phyloP scores from a whole-genome alignment of 2,888 invertebrate genomes.

The Habroteleia sp. region DNA sequence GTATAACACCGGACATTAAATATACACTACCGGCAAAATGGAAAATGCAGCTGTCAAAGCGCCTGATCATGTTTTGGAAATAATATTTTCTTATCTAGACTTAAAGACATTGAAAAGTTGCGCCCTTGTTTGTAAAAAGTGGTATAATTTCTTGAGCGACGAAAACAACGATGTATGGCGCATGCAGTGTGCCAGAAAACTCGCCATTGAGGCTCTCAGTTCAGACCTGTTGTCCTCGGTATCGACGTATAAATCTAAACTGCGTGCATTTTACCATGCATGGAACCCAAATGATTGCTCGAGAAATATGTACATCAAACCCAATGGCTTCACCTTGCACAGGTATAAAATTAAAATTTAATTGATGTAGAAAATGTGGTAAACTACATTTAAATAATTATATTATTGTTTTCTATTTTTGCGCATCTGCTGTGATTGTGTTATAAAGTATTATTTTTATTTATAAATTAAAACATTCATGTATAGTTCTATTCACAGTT shows the following conservation, averaged over 20 bases:
- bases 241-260: constrained; percentile 94
- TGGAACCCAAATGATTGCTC: constrained; percentile 99
- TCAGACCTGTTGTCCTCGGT: constrained; percentile 94
- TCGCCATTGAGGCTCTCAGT: constrained; percentile 93
- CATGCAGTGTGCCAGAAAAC: constrained; percentile 90
- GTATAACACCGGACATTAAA: too few species aligned
- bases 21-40: constrained; percentile 82
- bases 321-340: constrained; percentile 98
- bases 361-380: too few species aligned
- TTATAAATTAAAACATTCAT: too few species aligned
- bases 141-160: constrained; percentile 92
- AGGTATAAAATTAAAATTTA: constrained; percentile 81
- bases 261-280: constrained; percentile 95
- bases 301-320: constrained; percentile 97
- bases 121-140: constrained; percentile 95
- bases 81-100: constrained; percentile 94
- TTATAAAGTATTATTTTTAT: too few species aligned
- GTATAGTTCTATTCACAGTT: too few species aligned
- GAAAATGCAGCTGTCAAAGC: constrained; percentile 84
- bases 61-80: constrained; percentile 91
- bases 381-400: too few species aligned
- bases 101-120: constrained; percentile 93
- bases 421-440: too few species aligned
- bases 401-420: too few species aligned
- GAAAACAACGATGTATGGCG: constrained; percentile 98